Base-by-base conservation (phyloP, 2,888 invertebrate species). In the Tenodera sinensis region DNA sequence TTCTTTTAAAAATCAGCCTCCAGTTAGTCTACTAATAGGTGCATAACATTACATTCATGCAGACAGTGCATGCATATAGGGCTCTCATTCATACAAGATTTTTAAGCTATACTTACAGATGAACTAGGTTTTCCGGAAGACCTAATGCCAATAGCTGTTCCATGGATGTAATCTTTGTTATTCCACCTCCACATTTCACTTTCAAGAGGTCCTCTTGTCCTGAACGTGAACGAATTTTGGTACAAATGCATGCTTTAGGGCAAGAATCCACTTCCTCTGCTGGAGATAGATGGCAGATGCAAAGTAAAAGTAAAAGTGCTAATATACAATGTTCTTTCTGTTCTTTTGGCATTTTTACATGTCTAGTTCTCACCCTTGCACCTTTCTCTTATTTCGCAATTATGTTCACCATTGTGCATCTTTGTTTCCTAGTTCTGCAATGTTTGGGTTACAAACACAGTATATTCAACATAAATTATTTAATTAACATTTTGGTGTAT, bases 111-210 rank as follows among this genome's bases (percentile, higher is more conserved):
- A 95, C 96, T 95, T 94, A 96, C 96, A 96, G 93, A 93, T 96
- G 96, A 88, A 95, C 94, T 91, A 96, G 94, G 92, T 95, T 95
- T 90, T 94, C 94, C 92, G 95, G 95, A 90, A 96, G 93, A 92
- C 94, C 95, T 91, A 94, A 94, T 89, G 96, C 93, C 92, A 96
- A 95, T 91, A 96, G 94, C 92, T 95, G 95, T 91, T 95, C 95
- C 71, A 95, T 93, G 92, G 95, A 95, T 42, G 94, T 94, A 90
- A 96, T 94, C 90, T 94, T 34, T 95, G 94, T 88, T 93, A 27
- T 30, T n/a, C 87, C 93, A 88, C 95, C 95, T 4, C 95, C 95
- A 92, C 96, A 96, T 92, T 94, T 95, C 89, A 96, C 93, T 92
- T 94, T 95, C 89, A 96, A 93, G 92, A 95, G 95, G 89, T 96